Evolutionary conservation across 2,888 invertebrate species (phyloP).

Genomic region (Rotaria socialis): DNA sequence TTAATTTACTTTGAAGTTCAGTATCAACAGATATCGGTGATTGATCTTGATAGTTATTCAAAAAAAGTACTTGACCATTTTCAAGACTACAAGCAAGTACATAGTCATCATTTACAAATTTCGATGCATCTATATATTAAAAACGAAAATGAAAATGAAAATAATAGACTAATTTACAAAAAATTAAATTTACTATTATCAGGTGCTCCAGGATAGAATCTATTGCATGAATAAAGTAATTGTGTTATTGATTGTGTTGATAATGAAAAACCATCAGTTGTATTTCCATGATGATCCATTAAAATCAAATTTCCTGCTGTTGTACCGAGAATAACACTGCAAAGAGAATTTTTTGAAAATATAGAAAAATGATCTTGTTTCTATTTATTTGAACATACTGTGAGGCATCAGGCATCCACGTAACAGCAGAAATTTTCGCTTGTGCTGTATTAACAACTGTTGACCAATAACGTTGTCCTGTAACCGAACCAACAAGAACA

Average conservation of each 20-base stretch:
- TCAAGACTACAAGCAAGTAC: slow-evolving; percentile 18
- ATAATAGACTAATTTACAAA: no score
- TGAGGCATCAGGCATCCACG: slow-evolving; percentile 95
- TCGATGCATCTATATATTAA: background rate
- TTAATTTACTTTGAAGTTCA: background rate
- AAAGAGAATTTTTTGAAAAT: slow-evolving; percentile 1
- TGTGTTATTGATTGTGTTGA: slow-evolving; percentile 31
- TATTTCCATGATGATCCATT: slow-evolving; percentile 67
- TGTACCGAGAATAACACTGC: slow-evolving; percentile 84
- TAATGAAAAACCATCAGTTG: slow-evolving; percentile 5
- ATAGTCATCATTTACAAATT: slow-evolving; percentile 35
- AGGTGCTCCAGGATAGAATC: slow-evolving; percentile 8
- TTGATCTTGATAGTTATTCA: slow-evolving; percentile 24
- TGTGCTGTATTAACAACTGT: slow-evolving; percentile 84
- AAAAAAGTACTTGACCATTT: slow-evolving; percentile 12
- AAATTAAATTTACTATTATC: background rate
- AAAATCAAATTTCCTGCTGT: slow-evolving; percentile 88
- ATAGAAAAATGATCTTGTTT: background rate
- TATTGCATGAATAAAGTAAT: slow-evolving; percentile 28
- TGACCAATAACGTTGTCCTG: slow-evolving; percentile 95
- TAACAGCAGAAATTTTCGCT: slow-evolving; percentile 86
- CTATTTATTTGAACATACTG: slow-evolving; percentile 60
- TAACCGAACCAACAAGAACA: slow-evolving; percentile 91
- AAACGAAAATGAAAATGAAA: background rate
- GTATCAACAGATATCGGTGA: slow-evolving; percentile 29